phyloP scores from a whole-genome alignment of 2,797 vertebrate genomes.

The Perodicticus potto region DNA sequence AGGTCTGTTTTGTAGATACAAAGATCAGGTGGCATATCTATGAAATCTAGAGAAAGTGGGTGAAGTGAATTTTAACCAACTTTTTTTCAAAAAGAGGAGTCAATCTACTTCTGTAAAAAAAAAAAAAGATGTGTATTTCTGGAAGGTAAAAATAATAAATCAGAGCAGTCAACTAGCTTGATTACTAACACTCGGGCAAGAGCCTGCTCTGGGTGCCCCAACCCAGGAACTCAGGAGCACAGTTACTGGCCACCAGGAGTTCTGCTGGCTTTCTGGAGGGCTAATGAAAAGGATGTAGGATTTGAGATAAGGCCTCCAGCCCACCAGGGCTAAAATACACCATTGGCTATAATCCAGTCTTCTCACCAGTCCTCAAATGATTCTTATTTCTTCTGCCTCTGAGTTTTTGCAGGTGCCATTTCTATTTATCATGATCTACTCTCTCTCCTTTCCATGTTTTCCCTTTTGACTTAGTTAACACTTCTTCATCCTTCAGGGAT shows the following conservation, averaged over 20 bases:
- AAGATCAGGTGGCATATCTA: constrained; percentile 52
- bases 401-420: not conserved
- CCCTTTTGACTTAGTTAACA: not conserved
- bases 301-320: not conserved
- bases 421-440: not conserved
- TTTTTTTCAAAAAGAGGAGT: constrained; percentile 30
- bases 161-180: not conserved
- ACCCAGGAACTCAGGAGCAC: not conserved
- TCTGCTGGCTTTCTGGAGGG: not conserved
- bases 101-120: constrained; percentile 43
- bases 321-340: not conserved
- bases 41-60: constrained; percentile 56
- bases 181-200: not conserved
- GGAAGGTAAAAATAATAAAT: constrained; percentile 14
- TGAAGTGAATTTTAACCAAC: constrained; percentile 62
- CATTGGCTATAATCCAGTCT: not conserved
- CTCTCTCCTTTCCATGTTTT: not conserved
- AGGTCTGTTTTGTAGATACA: constrained; percentile 51
- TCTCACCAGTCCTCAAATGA: not conserved
- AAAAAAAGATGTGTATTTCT: constrained; percentile 32
- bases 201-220: accelerated
- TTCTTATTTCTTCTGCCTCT: not conserved
- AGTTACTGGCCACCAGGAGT: not conserved
- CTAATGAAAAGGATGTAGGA: not conserved
- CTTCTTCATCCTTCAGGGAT: not conserved